Evolutionary conservation across 2,888 invertebrate genomes (phyloP).

Genomic region (Galerucella calmariensis): DNA sequence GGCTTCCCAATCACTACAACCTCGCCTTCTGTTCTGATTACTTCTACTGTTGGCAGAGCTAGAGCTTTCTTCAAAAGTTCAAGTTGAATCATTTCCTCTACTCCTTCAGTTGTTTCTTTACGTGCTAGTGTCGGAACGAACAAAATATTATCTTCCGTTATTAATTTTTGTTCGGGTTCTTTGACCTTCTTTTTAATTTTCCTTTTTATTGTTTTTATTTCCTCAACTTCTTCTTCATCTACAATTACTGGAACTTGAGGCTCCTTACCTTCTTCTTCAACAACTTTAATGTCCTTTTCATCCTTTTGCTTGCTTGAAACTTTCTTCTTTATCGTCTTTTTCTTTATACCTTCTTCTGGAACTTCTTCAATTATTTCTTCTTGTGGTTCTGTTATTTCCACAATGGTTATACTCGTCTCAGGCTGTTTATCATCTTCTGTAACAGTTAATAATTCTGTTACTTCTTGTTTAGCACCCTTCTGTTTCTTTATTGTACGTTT

Average conservation of each 20-base stretch:
- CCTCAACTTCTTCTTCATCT: conserved; percentile 30
- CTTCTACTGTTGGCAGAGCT: conserved; percentile 43
- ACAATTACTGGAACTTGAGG: conserved; percentile 52
- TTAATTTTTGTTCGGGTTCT: conserved; percentile 49
- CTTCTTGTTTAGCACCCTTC: conserved; percentile 59
- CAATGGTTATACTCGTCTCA: conserved; percentile 53
- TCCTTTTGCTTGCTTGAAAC: conserved; percentile 62
- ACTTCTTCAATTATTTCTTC: conserved; percentile 49
- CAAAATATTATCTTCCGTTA: conserved; percentile 49
- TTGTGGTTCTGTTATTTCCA: conserved; percentile 56
- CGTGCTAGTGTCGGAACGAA: conserved; percentile 54
- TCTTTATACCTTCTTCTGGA: conserved; percentile 44
- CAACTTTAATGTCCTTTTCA: conserved; percentile 55
- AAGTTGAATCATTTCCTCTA: conserved; percentile 55
- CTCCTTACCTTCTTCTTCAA: conserved; percentile 51
- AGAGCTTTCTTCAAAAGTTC: conserved; percentile 58
- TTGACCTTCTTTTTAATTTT: conserved; percentile 41
- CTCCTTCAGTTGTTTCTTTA: conserved; percentile 55
- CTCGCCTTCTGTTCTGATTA: conserved; percentile 46
- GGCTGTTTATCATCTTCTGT: conserved; percentile 54
- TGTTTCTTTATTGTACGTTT: conserved; percentile 60
- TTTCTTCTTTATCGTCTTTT: conserved; percentile 63
- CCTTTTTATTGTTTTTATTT: conserved; percentile 14
- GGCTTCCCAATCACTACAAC: conserved; percentile 52
- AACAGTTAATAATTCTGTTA: conserved; percentile 59